Base-by-base conservation (phyloP, 1,140 invertebrate genomes). In the Ectropis grisescens region DNA sequence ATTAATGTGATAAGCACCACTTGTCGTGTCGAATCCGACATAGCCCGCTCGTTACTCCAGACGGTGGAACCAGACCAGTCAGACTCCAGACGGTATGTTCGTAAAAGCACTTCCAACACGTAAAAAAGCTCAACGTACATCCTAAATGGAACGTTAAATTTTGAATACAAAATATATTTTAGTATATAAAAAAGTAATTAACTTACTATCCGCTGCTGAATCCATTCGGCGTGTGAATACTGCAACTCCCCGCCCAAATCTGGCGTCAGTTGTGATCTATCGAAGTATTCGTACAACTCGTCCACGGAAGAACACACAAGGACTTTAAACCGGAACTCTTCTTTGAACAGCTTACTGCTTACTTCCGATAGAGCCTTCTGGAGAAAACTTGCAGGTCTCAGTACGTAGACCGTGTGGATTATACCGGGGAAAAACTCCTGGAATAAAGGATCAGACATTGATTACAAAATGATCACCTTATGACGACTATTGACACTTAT, bases 281-380 rank as follows among this genome's bases (percentile, higher is more conserved):
- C 93, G 30, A 98, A 87, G 67, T 92, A 90, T 23, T 96, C 90
- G 57, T 94, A 90, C 23, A 98, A 82, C 70, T 98, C 96, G 32
- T 89, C 88, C 11, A 93, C 74, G 39, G 87, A 87, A 25, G 90
- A 91, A 56, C 93, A 90, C 11, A 95, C 88, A 37, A 90, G 88
- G 50, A 97, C 93, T 58, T 93, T 89, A 82, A 97, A 98, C 74
- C 95, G 92, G 67, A 97, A 95, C 75, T 97, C 95, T 54, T 98
- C 96, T 57, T 94, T 93, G 56, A 95, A 94, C 45, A 96, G 87
- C 68, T 97, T 96, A 69, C 93, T 95, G 65, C 94, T 95, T 29
- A 96, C 93, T 87, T 98, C 96, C 8, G 95, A 96, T 47, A 98
- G 89, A 2, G 96, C 95, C 82, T 98, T 94, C 76, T 98, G 96